Evolutionary conservation across 2,888 invertebrate genomes (phyloP).

Genomic region (Carpatolechia fugitivella): DNA sequence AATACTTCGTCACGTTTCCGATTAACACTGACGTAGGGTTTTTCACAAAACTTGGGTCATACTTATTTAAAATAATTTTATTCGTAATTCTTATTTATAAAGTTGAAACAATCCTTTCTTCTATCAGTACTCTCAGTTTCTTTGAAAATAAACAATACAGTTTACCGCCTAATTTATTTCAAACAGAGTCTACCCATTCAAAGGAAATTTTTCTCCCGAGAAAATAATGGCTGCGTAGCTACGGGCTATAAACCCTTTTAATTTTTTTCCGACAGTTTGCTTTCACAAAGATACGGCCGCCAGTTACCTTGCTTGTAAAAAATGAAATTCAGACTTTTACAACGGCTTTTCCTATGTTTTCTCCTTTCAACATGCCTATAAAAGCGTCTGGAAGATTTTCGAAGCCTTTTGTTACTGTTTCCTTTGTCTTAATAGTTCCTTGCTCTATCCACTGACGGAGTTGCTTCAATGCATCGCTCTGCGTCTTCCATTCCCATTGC

Average conservation of each 20-base stretch:
- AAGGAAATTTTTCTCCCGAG: conserved; percentile 10
- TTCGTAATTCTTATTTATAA: too few species aligned
- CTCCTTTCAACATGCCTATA: conserved; percentile 36
- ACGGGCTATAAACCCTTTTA: conserved; percentile 15
- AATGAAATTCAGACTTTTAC: conserved; percentile 37
- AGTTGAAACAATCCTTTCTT: too few species aligned
- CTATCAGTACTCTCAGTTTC: too few species aligned
- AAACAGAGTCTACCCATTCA: conserved; percentile 9
- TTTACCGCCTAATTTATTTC: conserved; percentile 15
- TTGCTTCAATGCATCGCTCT: conserved; percentile 33
- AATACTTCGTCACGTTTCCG: too few species aligned
- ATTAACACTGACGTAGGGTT: too few species aligned
- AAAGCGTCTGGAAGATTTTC: conserved; percentile 41
- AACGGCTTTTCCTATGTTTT: conserved; percentile 38
- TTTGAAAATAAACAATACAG: conserved; percentile 12
- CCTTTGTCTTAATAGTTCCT: conserved; percentile 41
- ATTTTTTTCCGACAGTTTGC: conserved; percentile 8
- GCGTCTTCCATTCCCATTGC: conserved; percentile 39
- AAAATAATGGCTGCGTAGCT: conserved; percentile 11
- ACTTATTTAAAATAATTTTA: too few species aligned
- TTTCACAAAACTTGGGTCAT: too few species aligned
- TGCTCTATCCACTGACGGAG: conserved; percentile 39
- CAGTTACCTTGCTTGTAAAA: background rate
- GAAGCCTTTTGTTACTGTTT: conserved; percentile 43
- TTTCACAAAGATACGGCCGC: conserved; percentile 8